Conservation (phyloP, 2,113 vertebrate genomes). For the Pseudopodoces humilis region DNA sequence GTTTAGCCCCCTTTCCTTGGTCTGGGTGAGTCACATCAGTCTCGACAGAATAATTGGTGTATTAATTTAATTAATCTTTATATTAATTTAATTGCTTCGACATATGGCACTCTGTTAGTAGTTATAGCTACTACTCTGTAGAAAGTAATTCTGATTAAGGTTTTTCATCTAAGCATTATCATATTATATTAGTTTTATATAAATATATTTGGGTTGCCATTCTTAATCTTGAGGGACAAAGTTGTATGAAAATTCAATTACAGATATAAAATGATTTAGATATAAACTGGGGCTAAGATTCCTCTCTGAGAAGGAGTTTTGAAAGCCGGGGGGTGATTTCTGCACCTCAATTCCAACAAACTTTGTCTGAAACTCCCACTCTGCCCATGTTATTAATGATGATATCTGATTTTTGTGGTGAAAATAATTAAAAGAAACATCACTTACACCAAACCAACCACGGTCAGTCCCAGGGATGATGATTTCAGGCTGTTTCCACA, state of each 20-base stretch:
- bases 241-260: background rate
- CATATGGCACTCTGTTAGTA: background rate
- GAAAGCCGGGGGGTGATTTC: background rate
- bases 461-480: rapidly evolving
- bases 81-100: background rate
- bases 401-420: background rate
- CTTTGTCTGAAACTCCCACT: background rate
- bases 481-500: background rate
- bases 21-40: background rate
- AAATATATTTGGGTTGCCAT: background rate
- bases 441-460: background rate
- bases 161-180: background rate
- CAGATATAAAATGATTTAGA: background rate
- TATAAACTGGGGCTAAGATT: background rate
- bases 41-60: background rate
- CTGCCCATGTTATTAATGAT: rapidly evolving
- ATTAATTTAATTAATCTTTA: background rate
- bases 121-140: background rate
- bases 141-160: background rate
- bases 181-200: background rate
- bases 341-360: background rate
- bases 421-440: background rate
- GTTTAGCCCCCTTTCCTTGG: background rate
- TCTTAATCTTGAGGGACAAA: background rate
- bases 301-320: background rate